Evolutionary conservation across 2,113 vertebrate species (phyloP).

Genomic region (Sylvicapra grimmia): DNA sequence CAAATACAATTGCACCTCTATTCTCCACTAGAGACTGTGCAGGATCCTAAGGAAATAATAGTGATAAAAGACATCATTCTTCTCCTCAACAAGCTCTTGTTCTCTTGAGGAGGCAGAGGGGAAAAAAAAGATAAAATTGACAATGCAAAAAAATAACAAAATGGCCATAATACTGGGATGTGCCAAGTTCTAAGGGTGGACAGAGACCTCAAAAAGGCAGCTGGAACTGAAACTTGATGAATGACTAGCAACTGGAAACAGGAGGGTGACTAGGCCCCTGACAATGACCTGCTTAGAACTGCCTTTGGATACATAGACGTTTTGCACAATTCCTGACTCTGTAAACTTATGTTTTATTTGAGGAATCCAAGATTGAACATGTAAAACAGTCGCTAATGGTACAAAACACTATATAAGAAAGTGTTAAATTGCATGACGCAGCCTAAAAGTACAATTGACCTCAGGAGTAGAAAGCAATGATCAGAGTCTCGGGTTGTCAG

Average conservation of each 20-base stretch:
- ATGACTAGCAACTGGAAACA: accelerated
- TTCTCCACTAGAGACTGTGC: neutral
- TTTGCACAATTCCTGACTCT: neutral
- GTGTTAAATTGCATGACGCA: neutral
- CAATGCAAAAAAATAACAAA: neutral
- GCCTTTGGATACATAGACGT: neutral
- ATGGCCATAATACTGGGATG: neutral
- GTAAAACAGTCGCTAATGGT: neutral
- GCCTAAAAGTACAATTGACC: neutral
- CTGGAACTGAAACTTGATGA: neutral
- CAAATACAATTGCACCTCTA: neutral
- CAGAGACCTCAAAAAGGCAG: neutral
- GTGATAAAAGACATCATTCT: neutral
- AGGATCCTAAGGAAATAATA: neutral
- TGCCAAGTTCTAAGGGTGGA: neutral
- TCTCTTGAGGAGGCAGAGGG: neutral
- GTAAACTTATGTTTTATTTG: neutral
- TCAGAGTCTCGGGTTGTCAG: neutral
- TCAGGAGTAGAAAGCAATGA: neutral
- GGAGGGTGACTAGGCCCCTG: neutral
- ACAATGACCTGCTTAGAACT: neutral
- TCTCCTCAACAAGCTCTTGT: neutral
- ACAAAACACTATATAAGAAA: neutral
- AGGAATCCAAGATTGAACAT: neutral
- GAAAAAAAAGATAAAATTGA: neutral